Conservation (phyloP, 2,797 vertebrate species). For the Cheirogaleus major region DNA sequence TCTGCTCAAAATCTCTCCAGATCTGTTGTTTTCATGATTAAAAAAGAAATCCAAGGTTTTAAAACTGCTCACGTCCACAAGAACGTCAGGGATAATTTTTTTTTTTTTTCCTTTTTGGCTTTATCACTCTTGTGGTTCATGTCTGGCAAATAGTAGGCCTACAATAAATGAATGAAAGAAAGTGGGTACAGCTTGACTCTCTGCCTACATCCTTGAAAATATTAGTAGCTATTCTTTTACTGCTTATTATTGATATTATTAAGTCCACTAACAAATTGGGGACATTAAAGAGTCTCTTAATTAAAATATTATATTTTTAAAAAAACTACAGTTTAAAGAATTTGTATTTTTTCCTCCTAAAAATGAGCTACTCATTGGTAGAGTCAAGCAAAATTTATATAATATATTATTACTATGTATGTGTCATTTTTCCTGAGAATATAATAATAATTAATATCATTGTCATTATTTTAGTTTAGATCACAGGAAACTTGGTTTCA, state of each 20-base stretch:
- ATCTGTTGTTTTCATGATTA: background rate
- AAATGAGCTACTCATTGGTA: background rate
- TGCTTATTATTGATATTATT: background rate
- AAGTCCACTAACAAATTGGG: background rate
- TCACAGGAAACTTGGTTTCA: conserved; percentile 9
- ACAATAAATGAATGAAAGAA: background rate
- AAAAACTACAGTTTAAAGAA: conserved; percentile 38
- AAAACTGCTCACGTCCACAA: background rate
- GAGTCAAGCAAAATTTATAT: background rate
- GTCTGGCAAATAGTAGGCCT: background rate
- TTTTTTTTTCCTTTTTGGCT: background rate
- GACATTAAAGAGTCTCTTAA: background rate
- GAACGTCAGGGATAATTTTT: background rate
- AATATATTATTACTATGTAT: background rate
- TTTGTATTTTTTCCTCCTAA: background rate
- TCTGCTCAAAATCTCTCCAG: background rate
- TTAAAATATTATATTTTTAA: background rate
- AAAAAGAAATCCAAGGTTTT: background rate
- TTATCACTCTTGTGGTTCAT: background rate
- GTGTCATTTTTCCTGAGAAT: background rate
- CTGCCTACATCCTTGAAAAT: background rate
- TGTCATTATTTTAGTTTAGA: background rate
- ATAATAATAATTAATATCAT: background rate
- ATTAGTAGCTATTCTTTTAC: background rate
- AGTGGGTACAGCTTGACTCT: background rate